Evolutionary conservation across 2,888 invertebrate species (phyloP).

Genomic region (Julus scandinavius): DNA sequence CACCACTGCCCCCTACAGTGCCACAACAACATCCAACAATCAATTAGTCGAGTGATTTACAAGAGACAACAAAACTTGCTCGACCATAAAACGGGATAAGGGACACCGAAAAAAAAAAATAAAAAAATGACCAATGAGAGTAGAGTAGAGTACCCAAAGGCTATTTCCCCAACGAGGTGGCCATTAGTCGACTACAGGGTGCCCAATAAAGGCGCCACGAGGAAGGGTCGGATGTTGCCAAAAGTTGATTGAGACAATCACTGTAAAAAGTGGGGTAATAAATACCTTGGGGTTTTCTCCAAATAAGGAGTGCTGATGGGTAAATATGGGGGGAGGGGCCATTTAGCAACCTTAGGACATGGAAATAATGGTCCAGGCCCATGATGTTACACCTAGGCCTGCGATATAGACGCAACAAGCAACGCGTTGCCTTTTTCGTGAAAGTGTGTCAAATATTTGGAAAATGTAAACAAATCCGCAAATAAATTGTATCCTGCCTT

Average conservation of each 20-base stretch:
- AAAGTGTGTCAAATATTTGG: conserved; percentile 32
- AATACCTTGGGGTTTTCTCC: conserved; percentile 24
- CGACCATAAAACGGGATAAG: conserved; percentile 23
- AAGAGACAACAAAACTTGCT: background rate
- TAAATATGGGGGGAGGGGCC: background rate
- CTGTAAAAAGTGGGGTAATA: conserved; percentile 35
- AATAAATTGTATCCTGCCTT: conserved; percentile 20
- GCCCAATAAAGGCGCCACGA: background rate
- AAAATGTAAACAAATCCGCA: conserved; percentile 39
- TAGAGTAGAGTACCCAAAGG: background rate
- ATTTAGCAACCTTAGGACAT: background rate
- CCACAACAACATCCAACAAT: background rate
- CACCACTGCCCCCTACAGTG: background rate
- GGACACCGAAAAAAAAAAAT: background rate
- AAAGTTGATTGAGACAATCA: conserved; percentile 13
- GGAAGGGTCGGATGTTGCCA: background rate
- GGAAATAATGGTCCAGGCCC: background rate
- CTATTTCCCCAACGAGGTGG: background rate
- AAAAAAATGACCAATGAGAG: background rate
- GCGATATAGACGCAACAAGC: background rate
- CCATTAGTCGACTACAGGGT: conserved; percentile 13
- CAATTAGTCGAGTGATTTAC: conserved; percentile 39
- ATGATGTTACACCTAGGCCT: background rate
- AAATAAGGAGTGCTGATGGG: conserved; percentile 17
- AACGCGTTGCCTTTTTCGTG: conserved; percentile 9